Evolutionary conservation across 1,140 invertebrate species (phyloP).

Genomic region (Radopholus similis): DNA sequence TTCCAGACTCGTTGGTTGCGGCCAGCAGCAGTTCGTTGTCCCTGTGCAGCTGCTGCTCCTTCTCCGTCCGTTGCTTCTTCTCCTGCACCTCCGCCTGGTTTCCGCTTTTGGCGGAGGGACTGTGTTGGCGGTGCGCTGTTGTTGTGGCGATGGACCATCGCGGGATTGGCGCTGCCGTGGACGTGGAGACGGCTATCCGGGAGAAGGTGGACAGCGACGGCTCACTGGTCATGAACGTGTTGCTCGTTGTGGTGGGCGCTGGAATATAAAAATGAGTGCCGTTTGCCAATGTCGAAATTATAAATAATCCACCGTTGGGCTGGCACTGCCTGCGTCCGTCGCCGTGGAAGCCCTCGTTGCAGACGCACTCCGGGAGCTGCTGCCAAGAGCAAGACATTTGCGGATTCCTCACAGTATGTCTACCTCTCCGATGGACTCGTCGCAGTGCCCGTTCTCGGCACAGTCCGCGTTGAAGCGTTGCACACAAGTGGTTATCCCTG

Average conservation of each 20-base stretch:
- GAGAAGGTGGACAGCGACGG: too few relatives aligned
- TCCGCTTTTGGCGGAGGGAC: too few relatives aligned
- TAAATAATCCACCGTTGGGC: slow-evolving; percentile 8
- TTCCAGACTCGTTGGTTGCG: slow-evolving; percentile 4
- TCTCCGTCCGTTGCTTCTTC: neutral
- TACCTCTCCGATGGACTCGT: slow-evolving; percentile 20
- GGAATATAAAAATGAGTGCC: neutral
- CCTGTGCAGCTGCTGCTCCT: neutral
- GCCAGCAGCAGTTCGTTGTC: neutral
- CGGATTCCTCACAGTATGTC: neutral
- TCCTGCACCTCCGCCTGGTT: neutral
- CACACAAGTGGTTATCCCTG: slow-evolving; percentile 25
- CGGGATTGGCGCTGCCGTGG: neutral
- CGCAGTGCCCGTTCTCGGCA: slow-evolving; percentile 40
- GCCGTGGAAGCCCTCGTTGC: slow-evolving; percentile 45
- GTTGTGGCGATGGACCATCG: neutral
- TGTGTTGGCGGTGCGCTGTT: too few relatives aligned
- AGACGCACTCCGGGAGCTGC: slow-evolving; percentile 45
- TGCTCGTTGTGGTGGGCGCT: neutral
- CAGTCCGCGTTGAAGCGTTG: slow-evolving; percentile 39
- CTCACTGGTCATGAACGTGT: neutral
- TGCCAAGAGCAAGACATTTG: neutral
- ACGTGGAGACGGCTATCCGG: neutral
- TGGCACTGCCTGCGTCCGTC: slow-evolving; percentile 43
- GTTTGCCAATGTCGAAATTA: neutral